A percentile compares a stretch with the other conserved stretches of the same genome.
Evolutionary conservation across 2,113 vertebrate species (phyloP).

Genomic region (Paramisgurnus dabryanus): DNA sequence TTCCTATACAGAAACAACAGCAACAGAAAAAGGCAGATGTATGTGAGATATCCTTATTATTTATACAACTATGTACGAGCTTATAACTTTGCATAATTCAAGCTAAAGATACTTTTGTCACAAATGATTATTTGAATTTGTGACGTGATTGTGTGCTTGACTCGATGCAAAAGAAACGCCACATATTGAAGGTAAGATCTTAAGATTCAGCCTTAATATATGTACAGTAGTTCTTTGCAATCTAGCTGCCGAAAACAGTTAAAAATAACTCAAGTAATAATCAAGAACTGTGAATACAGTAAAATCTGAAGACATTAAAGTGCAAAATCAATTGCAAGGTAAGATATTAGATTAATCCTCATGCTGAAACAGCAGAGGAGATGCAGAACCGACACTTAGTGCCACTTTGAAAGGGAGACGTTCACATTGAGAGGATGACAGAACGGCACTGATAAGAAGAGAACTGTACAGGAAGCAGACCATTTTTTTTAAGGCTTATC

Average conservation of each 20-base stretch:
- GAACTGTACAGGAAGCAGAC: slow-evolving; percentile 51
- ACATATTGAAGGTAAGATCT: slow-evolving; percentile 16
- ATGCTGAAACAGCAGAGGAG: slow-evolving; percentile 9
- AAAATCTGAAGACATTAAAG: slow-evolving; percentile 33
- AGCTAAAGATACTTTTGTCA: slow-evolving; percentile 36
- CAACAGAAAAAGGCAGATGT: neutral
- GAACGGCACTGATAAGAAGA: slow-evolving; percentile 9
- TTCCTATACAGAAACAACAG: neutral
- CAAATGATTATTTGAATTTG: slow-evolving; percentile 2
- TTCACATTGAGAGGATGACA: slow-evolving; percentile 44
- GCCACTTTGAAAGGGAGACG: slow-evolving; percentile 39
- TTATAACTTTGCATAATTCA: slow-evolving; percentile 29
- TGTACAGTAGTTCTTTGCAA: slow-evolving; percentile 41
- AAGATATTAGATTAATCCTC: slow-evolving; percentile 27
- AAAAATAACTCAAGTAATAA: slow-evolving; percentile 40
- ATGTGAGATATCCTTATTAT: neutral
- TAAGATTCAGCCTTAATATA: slow-evolving; percentile 40
- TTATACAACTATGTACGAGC: neutral
- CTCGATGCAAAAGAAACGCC: neutral
- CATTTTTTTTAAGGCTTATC: slow-evolving; percentile 74
- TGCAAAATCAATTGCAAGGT: slow-evolving; percentile 43
- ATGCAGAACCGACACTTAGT: slow-evolving; percentile 26
- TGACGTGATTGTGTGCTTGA: slow-evolving; percentile 2
- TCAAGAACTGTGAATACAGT: slow-evolving; percentile 36
- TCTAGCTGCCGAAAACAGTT: slow-evolving; percentile 50